Evolutionary conservation across 2,888 invertebrate genomes (phyloP), one percentile per base, ranked within the genome.

Genomic region (Lasius fuliginosus): DNA sequence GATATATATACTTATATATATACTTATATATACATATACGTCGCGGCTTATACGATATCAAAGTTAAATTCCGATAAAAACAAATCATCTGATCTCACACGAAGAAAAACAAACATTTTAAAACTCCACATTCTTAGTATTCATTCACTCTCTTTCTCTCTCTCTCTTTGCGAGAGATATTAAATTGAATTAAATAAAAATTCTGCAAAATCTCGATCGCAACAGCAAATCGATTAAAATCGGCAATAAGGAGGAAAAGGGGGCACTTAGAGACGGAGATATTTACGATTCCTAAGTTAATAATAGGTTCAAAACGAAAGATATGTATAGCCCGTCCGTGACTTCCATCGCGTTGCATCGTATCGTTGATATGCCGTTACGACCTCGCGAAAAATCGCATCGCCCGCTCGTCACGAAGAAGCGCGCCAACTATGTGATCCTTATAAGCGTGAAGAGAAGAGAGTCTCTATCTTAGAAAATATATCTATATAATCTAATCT

Each of bases 321-420:
- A 27, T 6, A 18, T 18, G 33, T 58, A 23, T 15, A 58, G 69
- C 3, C 9, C 3, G 36, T 18, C 46, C n/a, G 33, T 60, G 79
- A 71, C 36, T 60, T 71, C 60, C 71, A 46, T 71, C 46, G 23
- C 36, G 49, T 49, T 64, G 76, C 75, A 62, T 36, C 23, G 53
- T 15, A 69, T 69, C 69, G 71, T 71, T 81, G 46, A 81, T 81
- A 49, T 49, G 79, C 71, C 79, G 79, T 81, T 81, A 81, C 36
- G 69, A 27, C 23, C 71, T 36, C 60, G 79, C 46, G 71, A 81
- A 49, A 81, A 71, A 71, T 71, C 33, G 68, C 68, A 68, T 65
- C 42, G 69, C 46, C 42, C 53, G 53, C 53, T 53, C 79, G 69
- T 81, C 60, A 27, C 36, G 60, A 79, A 9, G 60, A 79, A 71